These are phyloP conservation scores for Amblyopsis rosae DNA, from an alignment of 2,113 vertebrate species.

Conservation along the genomic window DNA sequence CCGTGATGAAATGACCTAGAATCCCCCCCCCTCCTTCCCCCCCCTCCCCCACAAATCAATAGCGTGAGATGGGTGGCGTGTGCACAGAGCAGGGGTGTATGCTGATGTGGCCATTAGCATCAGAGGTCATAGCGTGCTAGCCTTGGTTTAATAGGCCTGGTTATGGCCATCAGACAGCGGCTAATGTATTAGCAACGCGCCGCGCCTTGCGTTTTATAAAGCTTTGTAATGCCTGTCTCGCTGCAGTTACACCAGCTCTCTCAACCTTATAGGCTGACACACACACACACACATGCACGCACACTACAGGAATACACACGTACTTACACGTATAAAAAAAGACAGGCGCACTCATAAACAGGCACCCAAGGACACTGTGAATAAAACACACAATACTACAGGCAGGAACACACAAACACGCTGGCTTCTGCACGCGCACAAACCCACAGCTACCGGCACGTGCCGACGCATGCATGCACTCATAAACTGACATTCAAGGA, in stretches of 20 bases:
- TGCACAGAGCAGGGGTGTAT: slow-evolving; percentile 27
- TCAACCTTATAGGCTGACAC: slow-evolving; percentile 10
- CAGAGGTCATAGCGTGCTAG: slow-evolving; percentile 6
- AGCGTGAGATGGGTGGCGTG: slow-evolving; percentile 12
- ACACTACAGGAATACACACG: slow-evolving; percentile 10
- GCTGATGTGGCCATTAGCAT: slow-evolving; percentile 16
- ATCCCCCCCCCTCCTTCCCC: no score
- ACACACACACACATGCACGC: slow-evolving; percentile 13
- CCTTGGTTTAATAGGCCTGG: slow-evolving; percentile 30
- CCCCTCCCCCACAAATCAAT: slow-evolving; percentile 35
- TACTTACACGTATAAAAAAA: slow-evolving; percentile 19
- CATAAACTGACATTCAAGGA: slow-evolving; percentile 19
- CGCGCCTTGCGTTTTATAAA: slow-evolving; percentile 24
- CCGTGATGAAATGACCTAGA: slow-evolving; percentile 37
- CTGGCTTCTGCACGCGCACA: slow-evolving; percentile 19
- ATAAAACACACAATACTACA: background rate
- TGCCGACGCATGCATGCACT: slow-evolving; percentile 11
- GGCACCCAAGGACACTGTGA: background rate
- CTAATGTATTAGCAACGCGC: slow-evolving; percentile 12
- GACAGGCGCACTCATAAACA: background rate
- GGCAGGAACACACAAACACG: slow-evolving; percentile 20
- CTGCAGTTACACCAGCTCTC: slow-evolving; percentile 19
- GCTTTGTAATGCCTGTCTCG: slow-evolving; percentile 26
- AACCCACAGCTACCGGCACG: slow-evolving; percentile 6
- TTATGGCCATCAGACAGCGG: slow-evolving; percentile 22